These are phyloP conservation scores for Monoplex corrugatus DNA, from an alignment of 2,888 invertebrate genomes.

Conservation along the genomic window DNA sequence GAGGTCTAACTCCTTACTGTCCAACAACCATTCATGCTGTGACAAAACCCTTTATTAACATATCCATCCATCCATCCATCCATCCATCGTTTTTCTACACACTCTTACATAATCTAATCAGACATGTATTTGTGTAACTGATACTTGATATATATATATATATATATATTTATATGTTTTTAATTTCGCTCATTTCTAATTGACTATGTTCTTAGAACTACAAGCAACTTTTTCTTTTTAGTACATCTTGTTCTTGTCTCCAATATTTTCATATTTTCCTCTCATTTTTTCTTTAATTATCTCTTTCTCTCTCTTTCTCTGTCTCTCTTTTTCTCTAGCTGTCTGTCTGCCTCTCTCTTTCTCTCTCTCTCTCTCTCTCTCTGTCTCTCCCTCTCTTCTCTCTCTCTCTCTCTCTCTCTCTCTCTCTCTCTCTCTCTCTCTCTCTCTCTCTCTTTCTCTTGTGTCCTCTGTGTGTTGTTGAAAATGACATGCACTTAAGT, in stretches of 20 bases:
- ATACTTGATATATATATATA: background rate
- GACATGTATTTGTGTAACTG: background rate
- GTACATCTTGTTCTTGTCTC: background rate
- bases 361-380: slow-evolving; percentile 12
- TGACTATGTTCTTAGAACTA: background rate
- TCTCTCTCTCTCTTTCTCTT: background rate
- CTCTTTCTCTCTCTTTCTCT: background rate
- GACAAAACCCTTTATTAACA: background rate
- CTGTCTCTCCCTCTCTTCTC: slow-evolving; percentile 9
- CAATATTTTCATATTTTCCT: background rate
- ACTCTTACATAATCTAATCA: background rate
- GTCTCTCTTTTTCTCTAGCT: background rate
- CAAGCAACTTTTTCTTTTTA: background rate
- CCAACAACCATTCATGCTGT: background rate
- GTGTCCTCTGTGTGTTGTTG: background rate
- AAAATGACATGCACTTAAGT: no score
- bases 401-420: background rate
- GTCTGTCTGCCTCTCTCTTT: slow-evolving; percentile 20
- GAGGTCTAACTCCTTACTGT: no score
- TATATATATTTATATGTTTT: background rate
- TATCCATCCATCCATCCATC: no score
- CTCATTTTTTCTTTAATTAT: background rate
- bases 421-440: background rate
- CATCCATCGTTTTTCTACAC: background rate
- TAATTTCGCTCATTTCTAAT: background rate